Evolutionary conservation across 2,888 invertebrate species (phyloP), one percentile per base, ranked within the genome.

Genomic region (Patella ulyssiponensis): DNA sequence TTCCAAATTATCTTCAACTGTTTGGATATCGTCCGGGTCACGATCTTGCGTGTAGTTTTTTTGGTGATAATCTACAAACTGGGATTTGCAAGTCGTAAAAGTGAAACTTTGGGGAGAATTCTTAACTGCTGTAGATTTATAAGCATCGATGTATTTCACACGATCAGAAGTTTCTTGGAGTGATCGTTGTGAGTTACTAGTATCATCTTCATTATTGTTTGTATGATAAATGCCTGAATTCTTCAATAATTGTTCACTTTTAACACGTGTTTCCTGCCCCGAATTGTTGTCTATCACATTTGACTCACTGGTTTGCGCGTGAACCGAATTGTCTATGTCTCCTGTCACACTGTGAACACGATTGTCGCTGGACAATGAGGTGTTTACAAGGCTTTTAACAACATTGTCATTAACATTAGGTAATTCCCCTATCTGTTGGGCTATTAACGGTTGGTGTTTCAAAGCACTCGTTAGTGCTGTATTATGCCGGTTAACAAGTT

Each of bases 31-130:
- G 17, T 58, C 77, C 52, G 56, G 71, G 15, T 56, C 73, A 44
- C 69, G 23, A 27, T 70, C 56, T 70, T 74, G 69, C 17, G 74
- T 77, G 23, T 64, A 71, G 54, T 70, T 54, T 44, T 73, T 76
- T 20, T 75, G 70, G n/a, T 80, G 74, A 51, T 71, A 78, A 52
- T 77, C 73, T 11, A 70, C 58, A 70, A 56, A 74, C 33, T 80
- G 77, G 5, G 75, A 73, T 69, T 78, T 74, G 71, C 71, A 76
- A 3, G 73, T 51, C 14, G 73, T 69, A 53, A 80, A 77, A n/a
- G 75, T 78, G 69, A 76, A 80, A 9, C 80, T 76, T 71, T 71
- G 54, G 1, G 80, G 80, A n/a, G 71, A 76, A 17, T 53, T 54
- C 56, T 80, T 76, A 33, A 77, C 70, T 5, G 76, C 80, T 52